phyloP scores from a whole-genome alignment of 2,888 invertebrate genomes.

The Sympetrum striolatum region DNA sequence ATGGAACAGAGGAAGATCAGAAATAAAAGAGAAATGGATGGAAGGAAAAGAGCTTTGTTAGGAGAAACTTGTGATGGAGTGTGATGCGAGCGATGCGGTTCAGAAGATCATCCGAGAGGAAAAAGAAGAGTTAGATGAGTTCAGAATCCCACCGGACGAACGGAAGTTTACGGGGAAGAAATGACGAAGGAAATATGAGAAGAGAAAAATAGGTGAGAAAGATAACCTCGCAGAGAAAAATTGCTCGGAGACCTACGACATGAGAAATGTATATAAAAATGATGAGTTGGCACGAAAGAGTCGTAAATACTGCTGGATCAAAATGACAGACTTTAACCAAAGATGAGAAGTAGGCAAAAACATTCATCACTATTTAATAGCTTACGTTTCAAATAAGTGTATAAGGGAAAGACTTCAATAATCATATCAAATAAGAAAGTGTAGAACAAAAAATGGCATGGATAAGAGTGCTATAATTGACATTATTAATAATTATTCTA shows the following conservation, averaged over 20 bases:
- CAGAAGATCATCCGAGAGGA: neutral
- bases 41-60: neutral
- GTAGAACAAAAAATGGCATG: too few species aligned
- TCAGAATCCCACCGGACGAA: neutral
- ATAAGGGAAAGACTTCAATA: neutral
- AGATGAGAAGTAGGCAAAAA: neutral
- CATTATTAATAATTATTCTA: too few species aligned
- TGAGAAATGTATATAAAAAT: neutral
- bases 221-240: neutral
- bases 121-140: neutral
- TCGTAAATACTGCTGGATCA: neutral
- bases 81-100: neutral
- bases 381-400: neutral
- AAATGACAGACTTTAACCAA: neutral
- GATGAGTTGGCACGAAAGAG: too few species aligned
- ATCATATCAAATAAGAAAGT: neutral
- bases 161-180: neutral
- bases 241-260: neutral
- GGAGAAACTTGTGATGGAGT: neutral
- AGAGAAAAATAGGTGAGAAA: neutral
- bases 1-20: neutral
- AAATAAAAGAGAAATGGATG: neutral
- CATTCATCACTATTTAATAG: neutral
- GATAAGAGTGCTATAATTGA: too few species aligned
- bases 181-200: neutral